These are phyloP conservation scores for Sericinus montela DNA, from an alignment of 2,888 invertebrate species.

Conservation along the genomic window DNA sequence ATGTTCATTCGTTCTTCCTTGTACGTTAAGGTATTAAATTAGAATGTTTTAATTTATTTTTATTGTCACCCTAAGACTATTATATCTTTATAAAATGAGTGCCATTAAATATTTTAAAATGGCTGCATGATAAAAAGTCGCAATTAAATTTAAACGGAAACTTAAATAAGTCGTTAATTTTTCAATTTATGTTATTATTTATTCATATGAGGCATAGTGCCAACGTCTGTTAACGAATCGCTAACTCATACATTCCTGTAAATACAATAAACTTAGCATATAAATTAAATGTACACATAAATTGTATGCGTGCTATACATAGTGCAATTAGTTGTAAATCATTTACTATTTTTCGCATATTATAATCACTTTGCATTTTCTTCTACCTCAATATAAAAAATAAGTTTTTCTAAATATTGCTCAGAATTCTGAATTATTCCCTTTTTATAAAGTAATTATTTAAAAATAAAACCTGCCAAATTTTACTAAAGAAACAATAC, in stretches of 20 bases:
- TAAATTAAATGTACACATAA: not conserved
- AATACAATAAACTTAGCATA: slow-evolving; percentile 31
- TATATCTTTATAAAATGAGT: not conserved
- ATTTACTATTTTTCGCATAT: slow-evolving; percentile 4
- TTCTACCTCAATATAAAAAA: slow-evolving; percentile 41
- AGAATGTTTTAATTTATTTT: not conserved
- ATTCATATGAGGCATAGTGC: slow-evolving; percentile 3
- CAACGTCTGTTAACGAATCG: not conserved
- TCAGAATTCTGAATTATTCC: slow-evolving; percentile 21
- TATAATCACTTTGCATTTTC: slow-evolving; percentile 33
- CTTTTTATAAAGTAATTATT: not conserved
- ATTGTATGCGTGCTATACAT: slow-evolving; percentile 19
- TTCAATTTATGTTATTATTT: slow-evolving; percentile 1
- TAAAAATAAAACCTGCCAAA: not conserved
- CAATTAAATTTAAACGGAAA: too few species aligned
- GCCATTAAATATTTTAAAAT: slow-evolving; percentile 8
- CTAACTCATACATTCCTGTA: slow-evolving; percentile 53
- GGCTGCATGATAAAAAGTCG: too few species aligned
- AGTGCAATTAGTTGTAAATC: not conserved
- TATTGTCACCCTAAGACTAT: not conserved
- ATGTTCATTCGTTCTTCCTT: not conserved
- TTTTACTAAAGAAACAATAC: not conserved
- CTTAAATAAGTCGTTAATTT: not conserved
- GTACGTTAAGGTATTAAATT: not conserved
- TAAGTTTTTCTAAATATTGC: slow-evolving; percentile 17